Evolutionary conservation across 2,113 vertebrate genomes (phyloP).

Genomic region (Corythoichthys haematopterus): DNA sequence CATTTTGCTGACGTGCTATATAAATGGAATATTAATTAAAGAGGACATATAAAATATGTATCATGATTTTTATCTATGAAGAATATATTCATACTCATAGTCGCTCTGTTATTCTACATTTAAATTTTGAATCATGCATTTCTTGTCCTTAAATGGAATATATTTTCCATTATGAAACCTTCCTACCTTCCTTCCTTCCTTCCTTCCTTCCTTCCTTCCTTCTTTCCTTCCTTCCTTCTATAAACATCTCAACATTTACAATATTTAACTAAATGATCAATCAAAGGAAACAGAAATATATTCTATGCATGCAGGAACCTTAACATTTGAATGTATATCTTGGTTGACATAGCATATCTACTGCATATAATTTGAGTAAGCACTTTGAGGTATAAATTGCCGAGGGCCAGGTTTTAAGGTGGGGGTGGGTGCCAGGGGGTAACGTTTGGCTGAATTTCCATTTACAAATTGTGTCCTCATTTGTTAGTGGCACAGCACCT

Average conservation of each 20-base stretch:
- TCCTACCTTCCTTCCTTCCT: too few relatives aligned
- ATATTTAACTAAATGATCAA: slow-evolving; percentile 29
- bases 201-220: not conserved
- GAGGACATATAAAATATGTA: not conserved
- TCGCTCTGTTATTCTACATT: slow-evolving; percentile 10
- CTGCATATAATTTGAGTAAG: slow-evolving; percentile 53
- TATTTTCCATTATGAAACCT: not conserved
- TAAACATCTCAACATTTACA: slow-evolving; percentile 23
- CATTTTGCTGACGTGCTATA: not conserved
- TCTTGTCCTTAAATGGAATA: not conserved
- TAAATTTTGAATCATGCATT: not conserved
- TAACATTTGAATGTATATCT: slow-evolving; percentile 38
- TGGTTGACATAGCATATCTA: slow-evolving; percentile 27
- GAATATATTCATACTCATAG: not conserved
- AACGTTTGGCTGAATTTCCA: slow-evolving; percentile 27
- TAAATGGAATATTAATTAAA: not conserved
- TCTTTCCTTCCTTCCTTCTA: not conserved
- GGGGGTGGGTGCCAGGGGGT: slow-evolving; percentile 4
- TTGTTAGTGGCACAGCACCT: slow-evolving; percentile 75
- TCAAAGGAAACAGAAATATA: slow-evolving; percentile 19
- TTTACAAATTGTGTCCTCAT: slow-evolving; percentile 74
- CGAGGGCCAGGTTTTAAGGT: slow-evolving; percentile 34
- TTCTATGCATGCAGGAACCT: slow-evolving; percentile 25
- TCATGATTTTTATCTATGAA: not conserved
- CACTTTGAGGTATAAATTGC: slow-evolving; percentile 60